phyloP scores from a whole-genome alignment of 2,113 vertebrate species.

The Chaetorhynchus papuensis region DNA sequence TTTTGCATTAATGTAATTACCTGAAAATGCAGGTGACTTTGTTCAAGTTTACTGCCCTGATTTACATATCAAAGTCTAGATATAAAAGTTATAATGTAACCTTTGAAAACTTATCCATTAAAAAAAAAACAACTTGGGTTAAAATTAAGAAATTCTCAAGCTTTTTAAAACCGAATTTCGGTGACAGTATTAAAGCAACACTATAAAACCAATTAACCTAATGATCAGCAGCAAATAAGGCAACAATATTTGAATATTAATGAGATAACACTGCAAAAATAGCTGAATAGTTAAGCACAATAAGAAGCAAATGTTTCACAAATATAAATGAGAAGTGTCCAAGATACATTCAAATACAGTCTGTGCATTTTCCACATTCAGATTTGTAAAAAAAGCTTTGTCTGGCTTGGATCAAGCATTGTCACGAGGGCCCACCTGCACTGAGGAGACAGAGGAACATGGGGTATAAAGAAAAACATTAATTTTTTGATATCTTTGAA shows the following conservation, averaged over 20 bases:
- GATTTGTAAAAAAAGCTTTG: not conserved
- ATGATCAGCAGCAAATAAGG: not conserved
- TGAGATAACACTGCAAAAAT: not conserved
- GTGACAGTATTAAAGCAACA: not conserved
- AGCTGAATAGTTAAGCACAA: not conserved
- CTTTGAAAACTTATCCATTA: constrained; percentile 20
- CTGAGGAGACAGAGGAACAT: not conserved
- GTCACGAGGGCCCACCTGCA: not conserved
- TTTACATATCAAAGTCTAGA: constrained; percentile 59
- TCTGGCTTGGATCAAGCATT: not conserved
- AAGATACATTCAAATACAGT: not conserved
- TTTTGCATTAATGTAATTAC: constrained; percentile 62
- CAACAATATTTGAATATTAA: not conserved
- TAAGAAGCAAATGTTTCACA: not conserved
- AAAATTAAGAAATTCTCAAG: not conserved
- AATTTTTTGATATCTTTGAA: not conserved
- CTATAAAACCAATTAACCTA: not conserved
- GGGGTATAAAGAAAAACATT: not conserved
- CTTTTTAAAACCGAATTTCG: not conserved
- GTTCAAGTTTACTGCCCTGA: constrained; percentile 40
- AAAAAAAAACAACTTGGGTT: not conserved
- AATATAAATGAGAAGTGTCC: not conserved
- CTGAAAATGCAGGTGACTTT: constrained; percentile 57
- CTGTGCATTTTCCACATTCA: not conserved
- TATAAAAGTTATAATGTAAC: constrained; percentile 10